Conservation (phyloP, 2,113 vertebrate species). For the Gasterosteus nipponicus region DNA sequence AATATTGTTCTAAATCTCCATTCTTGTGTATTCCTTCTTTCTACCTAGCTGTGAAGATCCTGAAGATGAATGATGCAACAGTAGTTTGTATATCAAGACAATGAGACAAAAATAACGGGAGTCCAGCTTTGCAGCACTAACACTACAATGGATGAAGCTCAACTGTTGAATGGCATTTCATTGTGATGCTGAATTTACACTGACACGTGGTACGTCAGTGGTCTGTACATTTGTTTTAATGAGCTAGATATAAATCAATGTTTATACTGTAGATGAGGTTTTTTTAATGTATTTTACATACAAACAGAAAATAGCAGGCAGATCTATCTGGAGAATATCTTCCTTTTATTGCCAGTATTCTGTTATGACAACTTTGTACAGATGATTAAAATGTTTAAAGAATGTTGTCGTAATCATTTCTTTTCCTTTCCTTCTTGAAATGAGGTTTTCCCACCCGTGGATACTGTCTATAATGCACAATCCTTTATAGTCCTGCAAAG, state of each 20-base stretch:
- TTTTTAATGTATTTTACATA: conserved; percentile 66
- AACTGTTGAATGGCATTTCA: conserved; percentile 38
- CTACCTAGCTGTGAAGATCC: conserved; percentile 63
- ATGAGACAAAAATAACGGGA: conserved; percentile 2
- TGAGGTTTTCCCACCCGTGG: background rate
- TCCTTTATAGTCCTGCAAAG: background rate
- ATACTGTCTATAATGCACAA: background rate
- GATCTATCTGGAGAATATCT: conserved; percentile 29
- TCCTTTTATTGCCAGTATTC: conserved; percentile 43
- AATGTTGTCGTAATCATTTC: conserved; percentile 2
- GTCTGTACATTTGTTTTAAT: conserved; percentile 74
- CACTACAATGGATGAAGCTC: conserved; percentile 30
- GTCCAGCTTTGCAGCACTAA: conserved; percentile 41
- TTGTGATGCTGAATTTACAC: conserved; percentile 42
- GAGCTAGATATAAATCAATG: conserved; percentile 61
- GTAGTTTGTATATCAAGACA: background rate
- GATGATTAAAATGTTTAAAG: conserved; percentile 71
- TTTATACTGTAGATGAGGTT: conserved; percentile 78
- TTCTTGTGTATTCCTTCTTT: conserved; percentile 28
- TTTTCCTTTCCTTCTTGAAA: background rate
- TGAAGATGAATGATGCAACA: conserved; percentile 11
- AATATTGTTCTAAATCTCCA: background rate
- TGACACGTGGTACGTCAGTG: conserved; percentile 69
- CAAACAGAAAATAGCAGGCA: conserved; percentile 40
- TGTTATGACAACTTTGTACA: conserved; percentile 69